These are phyloP conservation scores for Brassicogethes aeneus DNA, from an alignment of 2,888 invertebrate genomes.

Conservation along the genomic window DNA sequence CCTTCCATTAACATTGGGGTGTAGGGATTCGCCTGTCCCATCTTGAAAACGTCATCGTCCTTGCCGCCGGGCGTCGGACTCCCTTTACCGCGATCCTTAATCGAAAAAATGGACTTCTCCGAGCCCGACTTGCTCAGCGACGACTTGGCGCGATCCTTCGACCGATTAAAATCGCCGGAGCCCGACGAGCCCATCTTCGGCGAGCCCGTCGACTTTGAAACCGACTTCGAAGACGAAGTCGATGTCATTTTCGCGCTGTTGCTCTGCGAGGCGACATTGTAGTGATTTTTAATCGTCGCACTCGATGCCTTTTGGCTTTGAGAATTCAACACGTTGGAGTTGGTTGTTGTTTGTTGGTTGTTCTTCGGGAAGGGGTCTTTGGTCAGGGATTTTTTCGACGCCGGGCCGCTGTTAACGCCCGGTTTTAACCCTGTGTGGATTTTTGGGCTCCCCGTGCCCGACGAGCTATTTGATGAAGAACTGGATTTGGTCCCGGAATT, in stretches of 20 bases:
- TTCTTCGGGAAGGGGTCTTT: constrained; percentile 25
- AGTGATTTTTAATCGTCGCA: constrained; percentile 5
- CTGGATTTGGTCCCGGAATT: constrained; percentile 24
- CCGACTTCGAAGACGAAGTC: constrained; percentile 11
- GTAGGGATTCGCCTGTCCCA: constrained; percentile 48
- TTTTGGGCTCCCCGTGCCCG: constrained; percentile 61
- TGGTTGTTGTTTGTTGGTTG: constrained; percentile 16
- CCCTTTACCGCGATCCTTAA: constrained; percentile 53
- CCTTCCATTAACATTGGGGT: constrained; percentile 58
- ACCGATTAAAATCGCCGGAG: constrained; percentile 50
- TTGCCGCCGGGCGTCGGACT: constrained; percentile 55
- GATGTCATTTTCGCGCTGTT: constrained; percentile 12
- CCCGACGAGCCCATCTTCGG: constrained; percentile 43
- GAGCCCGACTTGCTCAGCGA: constrained; percentile 45
- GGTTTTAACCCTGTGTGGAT: constrained; percentile 75
- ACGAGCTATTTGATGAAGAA: constrained; percentile 4
- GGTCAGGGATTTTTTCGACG: constrained; percentile 60
- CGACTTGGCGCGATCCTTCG: constrained; percentile 52
- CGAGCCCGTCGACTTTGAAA: constrained; percentile 40
- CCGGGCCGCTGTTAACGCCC: constrained; percentile 79
- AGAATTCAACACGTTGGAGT: constrained; percentile 30
- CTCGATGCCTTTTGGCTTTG: constrained; percentile 8
- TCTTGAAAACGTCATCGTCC: constrained; percentile 60
- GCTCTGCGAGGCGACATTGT: constrained; percentile 12
- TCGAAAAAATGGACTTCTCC: constrained; percentile 57